Percentiles rank a stretch among this genome's conserved stretches.
These are phyloP conservation scores for Notoglanidium macrostoma DNA, from an alignment of 2,797 vertebrate species.

Conservation along the genomic window DNA sequence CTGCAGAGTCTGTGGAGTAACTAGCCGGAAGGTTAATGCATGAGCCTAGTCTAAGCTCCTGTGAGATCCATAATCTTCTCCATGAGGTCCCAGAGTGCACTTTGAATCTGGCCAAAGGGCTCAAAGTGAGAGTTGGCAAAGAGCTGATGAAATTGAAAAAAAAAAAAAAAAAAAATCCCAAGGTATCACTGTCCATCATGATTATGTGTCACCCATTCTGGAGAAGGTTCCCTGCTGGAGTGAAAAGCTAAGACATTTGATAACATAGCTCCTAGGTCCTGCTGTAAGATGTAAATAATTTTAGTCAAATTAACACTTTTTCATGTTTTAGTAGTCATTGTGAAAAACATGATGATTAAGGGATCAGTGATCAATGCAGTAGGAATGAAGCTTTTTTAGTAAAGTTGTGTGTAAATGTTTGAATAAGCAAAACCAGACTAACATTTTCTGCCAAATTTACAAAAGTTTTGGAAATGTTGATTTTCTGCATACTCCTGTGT, in stretches of 20 bases:
- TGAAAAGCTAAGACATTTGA: neutral
- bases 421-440: neutral
- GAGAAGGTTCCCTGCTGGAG: neutral
- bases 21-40: conserved; percentile 24
- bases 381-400: neutral
- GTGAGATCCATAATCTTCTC: conserved; percentile 24
- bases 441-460: neutral
- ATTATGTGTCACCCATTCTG: neutral
- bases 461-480: neutral
- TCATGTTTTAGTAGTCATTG: neutral
- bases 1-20: neutral
- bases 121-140: neutral
- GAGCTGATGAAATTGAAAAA: neutral
- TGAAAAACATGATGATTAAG: neutral
- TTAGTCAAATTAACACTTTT: neutral
- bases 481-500: neutral
- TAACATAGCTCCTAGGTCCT: neutral
- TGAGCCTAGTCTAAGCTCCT: conserved; percentile 16
- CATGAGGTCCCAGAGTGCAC: conserved; percentile 5
- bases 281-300: neutral
- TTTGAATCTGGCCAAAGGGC: conserved; percentile 19
- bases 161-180: neutral
- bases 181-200: conserved; percentile 3
- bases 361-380: neutral
- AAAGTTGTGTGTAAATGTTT: neutral